Evolutionary conservation across 2,888 invertebrate species (phyloP).

Genomic region (Ditylenchus weischeri): DNA sequence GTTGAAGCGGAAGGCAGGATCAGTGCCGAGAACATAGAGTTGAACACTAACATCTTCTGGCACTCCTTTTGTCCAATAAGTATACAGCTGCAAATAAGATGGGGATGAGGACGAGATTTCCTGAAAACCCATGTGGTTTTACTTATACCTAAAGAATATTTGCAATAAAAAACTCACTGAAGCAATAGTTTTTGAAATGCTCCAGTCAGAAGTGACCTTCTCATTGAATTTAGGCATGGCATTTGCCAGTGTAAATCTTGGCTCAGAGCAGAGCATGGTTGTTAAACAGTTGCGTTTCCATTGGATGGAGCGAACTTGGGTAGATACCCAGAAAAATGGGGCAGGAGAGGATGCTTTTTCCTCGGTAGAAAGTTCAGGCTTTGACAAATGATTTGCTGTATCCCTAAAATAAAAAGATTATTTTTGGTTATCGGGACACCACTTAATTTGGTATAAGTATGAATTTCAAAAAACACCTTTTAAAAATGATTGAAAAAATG

Average conservation of each 20-base stretch:
- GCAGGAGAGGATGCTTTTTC: not conserved
- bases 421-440: too few relatives aligned
- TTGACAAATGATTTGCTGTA: too few relatives aligned
- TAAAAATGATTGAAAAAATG: too few relatives aligned
- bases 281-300: slow-evolving; percentile 14
- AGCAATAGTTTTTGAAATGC: slow-evolving; percentile 3
- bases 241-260: not conserved
- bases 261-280: slow-evolving; percentile 10
- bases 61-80: slow-evolving; percentile 39
- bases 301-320: slow-evolving; percentile 1
- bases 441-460: too few relatives aligned
- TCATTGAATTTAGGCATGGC: slow-evolving; percentile 4
- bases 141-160: not conserved
- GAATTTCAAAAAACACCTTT: too few relatives aligned
- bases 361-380: not conserved
- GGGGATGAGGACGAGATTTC: not conserved
- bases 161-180: not conserved
- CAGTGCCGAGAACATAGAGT: slow-evolving; percentile 43
- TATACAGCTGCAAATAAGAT: slow-evolving; percentile 16
- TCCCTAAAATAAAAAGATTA: too few relatives aligned
- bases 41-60: slow-evolving; percentile 27
- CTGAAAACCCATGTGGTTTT: not conserved
- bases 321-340: slow-evolving; percentile 3
- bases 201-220: slow-evolving; percentile 6
- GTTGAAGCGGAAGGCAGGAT: slow-evolving; percentile 49